Conservation (phyloP, 1,140 invertebrate species). For the Chlorops oryzae region DNA sequence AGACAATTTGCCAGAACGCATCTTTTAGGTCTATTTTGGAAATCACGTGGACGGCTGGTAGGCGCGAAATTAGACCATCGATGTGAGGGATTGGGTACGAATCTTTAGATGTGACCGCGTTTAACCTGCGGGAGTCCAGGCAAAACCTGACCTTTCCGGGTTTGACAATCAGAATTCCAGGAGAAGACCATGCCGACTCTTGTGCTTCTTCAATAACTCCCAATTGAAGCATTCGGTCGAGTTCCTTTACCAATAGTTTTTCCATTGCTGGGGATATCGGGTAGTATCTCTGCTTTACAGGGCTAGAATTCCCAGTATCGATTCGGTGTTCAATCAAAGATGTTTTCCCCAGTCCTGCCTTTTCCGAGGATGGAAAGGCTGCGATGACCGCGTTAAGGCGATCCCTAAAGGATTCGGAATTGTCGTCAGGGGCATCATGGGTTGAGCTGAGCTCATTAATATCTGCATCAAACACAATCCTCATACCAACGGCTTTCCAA, state of each 20-base stretch:
- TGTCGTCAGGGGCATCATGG: neutral
- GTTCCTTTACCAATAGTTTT: constrained; percentile 12
- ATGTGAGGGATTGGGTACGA: constrained; percentile 12
- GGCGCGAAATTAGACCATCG: constrained; percentile 8
- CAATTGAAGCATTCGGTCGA: constrained; percentile 14
- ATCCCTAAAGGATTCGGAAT: neutral
- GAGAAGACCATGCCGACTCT: constrained; percentile 17
- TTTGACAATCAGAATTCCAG: constrained; percentile 4
- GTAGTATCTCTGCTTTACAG: constrained; percentile 11
- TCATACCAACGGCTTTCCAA: constrained; percentile 10
- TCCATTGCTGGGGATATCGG: constrained; percentile 16
- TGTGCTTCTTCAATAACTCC: constrained; percentile 17
- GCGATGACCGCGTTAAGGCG: neutral
- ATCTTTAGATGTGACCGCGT: constrained; percentile 8
- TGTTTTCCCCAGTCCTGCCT: neutral
- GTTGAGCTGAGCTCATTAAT: no score
- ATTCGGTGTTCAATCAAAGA: neutral
- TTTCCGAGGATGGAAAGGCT: constrained; percentile 1
- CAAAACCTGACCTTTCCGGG: constrained; percentile 11
- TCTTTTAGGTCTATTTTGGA: constrained; percentile 2
- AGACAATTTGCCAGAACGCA: constrained; percentile 13
- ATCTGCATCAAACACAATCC: neutral
- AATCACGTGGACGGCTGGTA: constrained; percentile 13
- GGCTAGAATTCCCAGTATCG: neutral
- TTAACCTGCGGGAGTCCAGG: constrained; percentile 9